Evolutionary conservation across 2,113 vertebrate species (phyloP).

Genomic region (Gadus macrocephalus): DNA sequence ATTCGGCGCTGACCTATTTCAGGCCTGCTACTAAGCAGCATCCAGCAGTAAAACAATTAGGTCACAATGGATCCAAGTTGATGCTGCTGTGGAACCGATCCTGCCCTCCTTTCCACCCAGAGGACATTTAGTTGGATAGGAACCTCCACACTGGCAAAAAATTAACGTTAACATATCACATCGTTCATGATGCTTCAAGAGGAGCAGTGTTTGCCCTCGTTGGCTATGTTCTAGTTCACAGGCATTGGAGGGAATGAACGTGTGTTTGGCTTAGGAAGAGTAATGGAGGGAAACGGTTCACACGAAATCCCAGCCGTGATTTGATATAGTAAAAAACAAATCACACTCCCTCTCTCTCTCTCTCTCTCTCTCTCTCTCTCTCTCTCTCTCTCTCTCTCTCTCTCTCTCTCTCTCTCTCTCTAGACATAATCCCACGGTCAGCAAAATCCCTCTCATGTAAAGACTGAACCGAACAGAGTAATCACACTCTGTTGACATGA

Average conservation of each 20-base stretch:
- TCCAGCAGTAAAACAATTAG: slow-evolving; percentile 57
- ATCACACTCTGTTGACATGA: too few relatives aligned
- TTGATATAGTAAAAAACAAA: slow-evolving; percentile 35
- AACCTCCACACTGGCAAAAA: too few relatives aligned
- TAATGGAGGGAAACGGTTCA: slow-evolving; percentile 16
- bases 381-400: slow-evolving; percentile 6
- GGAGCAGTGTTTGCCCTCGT: background rate
- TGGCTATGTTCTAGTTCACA: background rate
- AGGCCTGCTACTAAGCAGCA: slow-evolving; percentile 44
- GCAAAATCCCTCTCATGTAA: slow-evolving; percentile 2
- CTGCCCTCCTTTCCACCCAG: slow-evolving; percentile 20
- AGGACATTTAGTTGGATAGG: too few relatives aligned
- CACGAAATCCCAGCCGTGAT: background rate
- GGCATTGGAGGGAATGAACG: background rate
- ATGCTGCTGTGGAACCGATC: slow-evolving; percentile 44
- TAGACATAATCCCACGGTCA: slow-evolving; percentile 36
- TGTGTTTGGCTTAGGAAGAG: background rate
- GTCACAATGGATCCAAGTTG: slow-evolving; percentile 64
- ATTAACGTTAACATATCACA: too few relatives aligned
- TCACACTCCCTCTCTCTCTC: slow-evolving; percentile 8
- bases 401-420: slow-evolving; percentile 37
- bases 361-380: slow-evolving; percentile 14
- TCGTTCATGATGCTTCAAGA: too few relatives aligned
- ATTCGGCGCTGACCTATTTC: slow-evolving; percentile 64
- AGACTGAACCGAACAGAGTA: background rate